Conservation (phyloP, 2,888 invertebrate species). For the Sericinus montela region DNA sequence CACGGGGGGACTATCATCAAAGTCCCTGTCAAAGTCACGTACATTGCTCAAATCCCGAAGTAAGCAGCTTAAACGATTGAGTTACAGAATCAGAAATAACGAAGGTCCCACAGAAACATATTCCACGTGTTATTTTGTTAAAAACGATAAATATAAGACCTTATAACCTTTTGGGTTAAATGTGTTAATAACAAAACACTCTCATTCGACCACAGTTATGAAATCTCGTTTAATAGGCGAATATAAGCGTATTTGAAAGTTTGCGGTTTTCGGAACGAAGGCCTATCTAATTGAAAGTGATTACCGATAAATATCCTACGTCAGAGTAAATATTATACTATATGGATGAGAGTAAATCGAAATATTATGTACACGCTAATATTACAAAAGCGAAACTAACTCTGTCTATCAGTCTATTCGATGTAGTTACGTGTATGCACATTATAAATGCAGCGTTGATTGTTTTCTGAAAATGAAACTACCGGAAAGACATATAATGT, state of each 20-base stretch:
- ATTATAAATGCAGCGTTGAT: too few species aligned
- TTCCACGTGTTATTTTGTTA: not conserved
- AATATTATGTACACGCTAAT: not conserved
- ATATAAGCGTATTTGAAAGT: conserved; percentile 11
- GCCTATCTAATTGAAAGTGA: conserved; percentile 5
- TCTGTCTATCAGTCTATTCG: too few species aligned
- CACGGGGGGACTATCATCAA: too few species aligned
- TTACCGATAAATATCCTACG: not conserved
- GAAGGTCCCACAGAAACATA: not conserved
- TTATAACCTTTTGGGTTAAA: not conserved
- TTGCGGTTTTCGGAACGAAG: conserved; percentile 14
- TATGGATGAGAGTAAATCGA: not conserved
- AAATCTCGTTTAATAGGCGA: conserved; percentile 8
- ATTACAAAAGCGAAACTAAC: too few species aligned
- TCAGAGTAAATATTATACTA: not conserved
- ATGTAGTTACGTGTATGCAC: too few species aligned
- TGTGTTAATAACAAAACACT: not conserved
- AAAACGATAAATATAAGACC: not conserved
- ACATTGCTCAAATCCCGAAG: too few species aligned
- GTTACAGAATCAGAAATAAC: too few species aligned
- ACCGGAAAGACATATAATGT: too few species aligned
- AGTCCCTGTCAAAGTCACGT: too few species aligned
- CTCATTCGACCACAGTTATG: not conserved
- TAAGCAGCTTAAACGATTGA: too few species aligned
- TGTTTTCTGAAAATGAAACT: too few species aligned